Conservation (phyloP, 2,888 invertebrate species). For the Pollenia angustigena region DNA sequence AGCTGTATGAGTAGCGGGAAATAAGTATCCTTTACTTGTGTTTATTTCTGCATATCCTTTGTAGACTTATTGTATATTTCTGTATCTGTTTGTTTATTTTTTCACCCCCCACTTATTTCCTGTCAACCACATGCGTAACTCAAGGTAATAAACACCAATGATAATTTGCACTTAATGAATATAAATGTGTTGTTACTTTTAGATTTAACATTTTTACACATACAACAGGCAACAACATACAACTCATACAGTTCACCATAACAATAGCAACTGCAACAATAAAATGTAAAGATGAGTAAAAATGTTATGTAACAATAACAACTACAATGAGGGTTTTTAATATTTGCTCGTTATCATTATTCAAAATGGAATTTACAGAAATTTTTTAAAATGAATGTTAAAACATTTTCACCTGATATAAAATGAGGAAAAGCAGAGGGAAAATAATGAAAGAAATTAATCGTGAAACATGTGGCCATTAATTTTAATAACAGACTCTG, state of each 20-base stretch:
- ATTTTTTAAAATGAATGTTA: slow-evolving; percentile 32
- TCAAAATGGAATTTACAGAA: slow-evolving; percentile 8
- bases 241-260: too few species aligned
- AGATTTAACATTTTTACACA: slow-evolving; percentile 1
- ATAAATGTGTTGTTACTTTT: slow-evolving; percentile 56
- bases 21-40: slow-evolving; percentile 1
- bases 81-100: slow-evolving; percentile 2
- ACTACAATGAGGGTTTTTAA: slow-evolving; percentile 26
- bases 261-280: background rate
- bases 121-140: slow-evolving; percentile 60
- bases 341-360: slow-evolving; percentile 55
- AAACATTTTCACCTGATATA: slow-evolving; percentile 10
- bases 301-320: background rate
- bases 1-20: background rate
- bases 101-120: slow-evolving; percentile 22
- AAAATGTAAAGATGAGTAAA: background rate
- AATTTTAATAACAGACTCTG: slow-evolving; percentile 3
- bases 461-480: background rate
- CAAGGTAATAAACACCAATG: slow-evolving; percentile 45
- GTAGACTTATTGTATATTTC: background rate
- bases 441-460: slow-evolving; percentile 18
- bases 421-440: background rate
- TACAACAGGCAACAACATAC: background rate
- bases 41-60: slow-evolving; percentile 5
- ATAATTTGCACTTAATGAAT: slow-evolving; percentile 68